A percentile compares a stretch with the other conserved stretches of the same genome.
phyloP scores from a whole-genome alignment of 1,140 invertebrate genomes.

The Anoplophora glabripennis region DNA sequence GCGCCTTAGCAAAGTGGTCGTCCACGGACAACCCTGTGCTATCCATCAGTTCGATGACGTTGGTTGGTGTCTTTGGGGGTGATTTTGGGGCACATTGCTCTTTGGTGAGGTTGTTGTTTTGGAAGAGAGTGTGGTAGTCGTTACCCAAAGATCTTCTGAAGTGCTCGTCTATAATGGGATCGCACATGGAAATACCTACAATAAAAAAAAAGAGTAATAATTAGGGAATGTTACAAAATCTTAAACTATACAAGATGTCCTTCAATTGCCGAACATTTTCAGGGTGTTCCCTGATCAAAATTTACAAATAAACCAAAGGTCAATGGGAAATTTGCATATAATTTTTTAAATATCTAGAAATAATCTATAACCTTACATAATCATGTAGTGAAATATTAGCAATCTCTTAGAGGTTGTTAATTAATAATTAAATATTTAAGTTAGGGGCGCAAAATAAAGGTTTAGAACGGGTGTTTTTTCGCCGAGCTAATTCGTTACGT shows the following conservation, averaged over 20 bases:
- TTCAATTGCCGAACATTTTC: too few relatives aligned
- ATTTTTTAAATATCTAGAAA: too few relatives aligned
- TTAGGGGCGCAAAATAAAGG: too few relatives aligned
- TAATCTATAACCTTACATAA: too few relatives aligned
- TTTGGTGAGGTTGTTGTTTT: constrained; percentile 51
- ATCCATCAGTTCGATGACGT: constrained; percentile 45
- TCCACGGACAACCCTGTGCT: constrained; percentile 63
- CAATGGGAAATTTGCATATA: too few relatives aligned
- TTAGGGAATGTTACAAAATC: neutral
- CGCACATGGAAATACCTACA: constrained; percentile 68
- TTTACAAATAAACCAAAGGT: too few relatives aligned
- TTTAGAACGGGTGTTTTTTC: too few relatives aligned
- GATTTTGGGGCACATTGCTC: constrained; percentile 52
- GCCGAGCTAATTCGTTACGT: too few relatives aligned
- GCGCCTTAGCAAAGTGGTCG: constrained; percentile 94
- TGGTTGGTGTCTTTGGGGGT: constrained; percentile 28
- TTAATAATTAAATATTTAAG: too few relatives aligned
- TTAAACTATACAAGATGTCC: neutral
- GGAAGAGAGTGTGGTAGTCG: constrained; percentile 78
- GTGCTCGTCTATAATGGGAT: constrained; percentile 93
- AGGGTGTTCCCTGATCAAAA: too few relatives aligned
- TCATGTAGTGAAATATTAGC: too few relatives aligned
- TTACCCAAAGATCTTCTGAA: constrained; percentile 89
- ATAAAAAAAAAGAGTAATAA: constrained; percentile 17
- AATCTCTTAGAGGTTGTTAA: too few relatives aligned